Evolutionary conservation across 2,797 vertebrate genomes (phyloP).

Genomic region (Melanotaenia nigrans): DNA sequence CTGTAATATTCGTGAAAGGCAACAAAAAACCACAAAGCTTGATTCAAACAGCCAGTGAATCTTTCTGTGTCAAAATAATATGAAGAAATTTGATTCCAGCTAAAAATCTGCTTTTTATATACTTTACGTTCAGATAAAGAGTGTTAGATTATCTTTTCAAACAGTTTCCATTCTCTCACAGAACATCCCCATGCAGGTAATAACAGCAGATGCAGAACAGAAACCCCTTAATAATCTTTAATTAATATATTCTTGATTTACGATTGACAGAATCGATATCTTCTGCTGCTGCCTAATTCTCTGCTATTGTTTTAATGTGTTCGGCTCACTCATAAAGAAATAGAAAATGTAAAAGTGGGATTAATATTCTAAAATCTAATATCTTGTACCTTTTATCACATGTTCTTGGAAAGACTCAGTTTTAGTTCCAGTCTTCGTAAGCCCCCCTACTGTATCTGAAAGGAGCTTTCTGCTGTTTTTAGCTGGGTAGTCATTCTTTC

Average conservation of each 20-base stretch:
- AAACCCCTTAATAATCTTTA: background rate
- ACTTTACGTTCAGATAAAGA: background rate
- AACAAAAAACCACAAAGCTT: slow-evolving; percentile 17
- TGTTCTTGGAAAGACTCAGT: background rate
- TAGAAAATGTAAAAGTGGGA: too few species aligned
- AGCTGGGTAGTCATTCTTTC: background rate
- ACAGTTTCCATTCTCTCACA: slow-evolving; percentile 1
- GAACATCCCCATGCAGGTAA: background rate
- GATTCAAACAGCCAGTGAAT: slow-evolving; percentile 15
- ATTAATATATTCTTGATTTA: background rate
- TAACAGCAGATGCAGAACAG: background rate
- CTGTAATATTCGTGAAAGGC: slow-evolving; percentile 28
- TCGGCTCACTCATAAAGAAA: background rate
- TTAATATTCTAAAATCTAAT: too few species aligned
- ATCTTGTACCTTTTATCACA: background rate
- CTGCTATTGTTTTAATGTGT: background rate
- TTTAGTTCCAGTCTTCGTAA: background rate
- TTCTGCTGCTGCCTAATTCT: too few species aligned
- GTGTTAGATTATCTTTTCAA: background rate
- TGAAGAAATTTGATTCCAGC: slow-evolving; percentile 2
- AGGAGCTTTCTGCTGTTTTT: background rate
- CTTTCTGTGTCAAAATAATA: slow-evolving; percentile 1
- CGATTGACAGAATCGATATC: too few species aligned
- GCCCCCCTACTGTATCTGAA: background rate
- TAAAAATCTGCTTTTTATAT: background rate